A percentile compares a stretch with the other conserved stretches of the same genome.
Conservation (phyloP, 2,797 vertebrate species). For the Pelobates cultripes region DNA sequence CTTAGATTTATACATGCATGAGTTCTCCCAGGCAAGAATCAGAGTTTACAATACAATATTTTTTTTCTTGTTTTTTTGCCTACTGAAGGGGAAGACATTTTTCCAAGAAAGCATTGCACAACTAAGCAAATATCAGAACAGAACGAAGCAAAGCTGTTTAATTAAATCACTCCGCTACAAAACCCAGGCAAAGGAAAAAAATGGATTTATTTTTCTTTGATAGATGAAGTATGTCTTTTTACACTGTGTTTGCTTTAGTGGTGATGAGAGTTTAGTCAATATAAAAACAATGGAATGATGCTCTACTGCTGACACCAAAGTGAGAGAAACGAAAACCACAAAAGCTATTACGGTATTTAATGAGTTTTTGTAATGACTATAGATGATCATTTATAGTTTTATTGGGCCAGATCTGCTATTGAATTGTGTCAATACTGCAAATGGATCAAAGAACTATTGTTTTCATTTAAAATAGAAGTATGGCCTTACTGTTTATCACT, state of each 20-base stretch:
- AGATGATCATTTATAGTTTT: not conserved
- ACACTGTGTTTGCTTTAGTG: not conserved
- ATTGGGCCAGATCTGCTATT: not conserved
- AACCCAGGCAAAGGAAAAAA: not conserved
- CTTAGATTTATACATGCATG: conserved; percentile 4
- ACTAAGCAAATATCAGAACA: not conserved
- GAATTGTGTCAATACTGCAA: not conserved
- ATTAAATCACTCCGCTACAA: not conserved
- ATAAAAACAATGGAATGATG: not conserved
- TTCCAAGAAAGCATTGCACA: not conserved
- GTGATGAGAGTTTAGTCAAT: conserved; percentile 2
- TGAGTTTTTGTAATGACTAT: not conserved
- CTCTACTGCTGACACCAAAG: not conserved
- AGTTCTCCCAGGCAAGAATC: conserved; percentile 2
- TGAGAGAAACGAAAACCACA: not conserved
- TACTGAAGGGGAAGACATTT: not conserved
- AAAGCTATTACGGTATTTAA: not conserved
- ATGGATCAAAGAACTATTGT: not conserved
- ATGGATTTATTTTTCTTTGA: not conserved
- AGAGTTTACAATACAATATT: not conserved
- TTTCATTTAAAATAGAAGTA: not conserved
- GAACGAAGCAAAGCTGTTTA: not conserved
- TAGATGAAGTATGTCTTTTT: not conserved
- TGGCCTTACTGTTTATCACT: too few species aligned
- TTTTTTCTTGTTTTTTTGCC: not conserved